Percentiles rank a stretch among this genome's conserved stretches.
Evolutionary conservation across 1,140 invertebrate species (phyloP).

Genomic region (Lutraria rhynchaena): DNA sequence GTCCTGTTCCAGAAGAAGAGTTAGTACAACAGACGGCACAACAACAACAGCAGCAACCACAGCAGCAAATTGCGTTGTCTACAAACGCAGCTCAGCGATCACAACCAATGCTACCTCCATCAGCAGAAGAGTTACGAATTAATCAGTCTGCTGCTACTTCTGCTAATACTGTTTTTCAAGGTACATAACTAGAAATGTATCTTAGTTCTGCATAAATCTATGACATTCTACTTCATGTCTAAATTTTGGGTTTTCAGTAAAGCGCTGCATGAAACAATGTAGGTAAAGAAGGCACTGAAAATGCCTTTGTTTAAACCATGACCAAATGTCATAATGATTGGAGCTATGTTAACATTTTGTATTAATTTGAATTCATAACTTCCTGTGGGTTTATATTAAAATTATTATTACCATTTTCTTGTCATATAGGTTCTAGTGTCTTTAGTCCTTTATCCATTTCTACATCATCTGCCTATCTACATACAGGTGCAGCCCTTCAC

Average conservation of each 20-base stretch:
- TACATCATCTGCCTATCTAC: conserved; percentile 50
- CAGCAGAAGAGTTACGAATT: conserved; percentile 80
- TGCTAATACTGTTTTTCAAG: conserved; percentile 56
- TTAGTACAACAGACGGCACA: conserved; percentile 3
- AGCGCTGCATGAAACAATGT: no score
- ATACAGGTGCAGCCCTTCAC: conserved; percentile 70
- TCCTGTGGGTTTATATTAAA: no score
- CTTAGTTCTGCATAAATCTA: no score
- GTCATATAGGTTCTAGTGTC: conserved; percentile 70
- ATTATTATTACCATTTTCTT: no score
- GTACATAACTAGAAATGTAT: no score
- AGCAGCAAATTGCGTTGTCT: conserved; percentile 46
- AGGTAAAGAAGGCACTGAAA: no score
- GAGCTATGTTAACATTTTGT: no score
- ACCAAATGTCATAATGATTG: no score
- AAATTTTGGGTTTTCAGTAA: no score
- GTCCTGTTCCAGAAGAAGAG: conserved; percentile 79
- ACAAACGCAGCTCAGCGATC: conserved; percentile 54
- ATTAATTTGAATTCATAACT: no score
- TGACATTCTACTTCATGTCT: no score
- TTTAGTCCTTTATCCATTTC: conserved; percentile 74
- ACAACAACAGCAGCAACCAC: conserved; percentile 46
- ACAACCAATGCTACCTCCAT: conserved; percentile 85
- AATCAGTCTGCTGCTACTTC: conserved; percentile 89
- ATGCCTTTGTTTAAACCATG: no score